Base-by-base conservation (phyloP, 2,888 invertebrate genomes). In the Athalia cordata region DNA sequence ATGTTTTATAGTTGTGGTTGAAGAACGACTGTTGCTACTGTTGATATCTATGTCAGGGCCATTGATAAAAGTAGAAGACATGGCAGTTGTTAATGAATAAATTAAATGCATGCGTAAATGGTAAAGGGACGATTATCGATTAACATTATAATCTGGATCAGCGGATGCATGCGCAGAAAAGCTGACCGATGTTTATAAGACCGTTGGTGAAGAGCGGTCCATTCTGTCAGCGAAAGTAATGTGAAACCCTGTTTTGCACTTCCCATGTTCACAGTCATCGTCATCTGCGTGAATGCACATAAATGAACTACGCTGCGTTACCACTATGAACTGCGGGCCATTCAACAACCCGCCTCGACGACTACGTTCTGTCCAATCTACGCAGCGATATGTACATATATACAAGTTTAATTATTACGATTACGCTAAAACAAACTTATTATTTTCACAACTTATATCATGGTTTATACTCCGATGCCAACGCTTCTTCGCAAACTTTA, bases 201-300 rank as follows among this genome's bases (percentile, higher is more conserved):
- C 77, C 47, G 68, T 77, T 57, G 64, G 74, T 65, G 75, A 62
- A 75, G 75, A 43, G 15, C 57, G 78, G 72, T 72, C 57, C 59
- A 13, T 59, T 59, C n/a, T 59, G n/a, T 9, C 76, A 77, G 76
- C 67, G 79, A 82, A 81, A 81, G 82, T 85, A 83, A 85, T 85
- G 82, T 84, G 80, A 85, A 85, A 86, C 81, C 81, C 81, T 87
- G 83, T 89, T 88, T 88, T 89, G 87, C 89, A 85, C 88, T 89
- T 89, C 87, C 75, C 87, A 88, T 89, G 89, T 89, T 89, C 89
- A 88, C 89, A 89, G 89, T 89, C 89, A 89, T 88, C 89, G 89
- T 88, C 89, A 89, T 88, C 89, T 89, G 84, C 89, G 89, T 86
- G 89, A 89, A 89, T 89, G 89, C 88, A 89, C 88, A 85, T 89